Percentiles rank a stretch among this genome's conserved stretches.
Conservation (phyloP, 2,888 invertebrate species). For the Diaperis boleti region DNA sequence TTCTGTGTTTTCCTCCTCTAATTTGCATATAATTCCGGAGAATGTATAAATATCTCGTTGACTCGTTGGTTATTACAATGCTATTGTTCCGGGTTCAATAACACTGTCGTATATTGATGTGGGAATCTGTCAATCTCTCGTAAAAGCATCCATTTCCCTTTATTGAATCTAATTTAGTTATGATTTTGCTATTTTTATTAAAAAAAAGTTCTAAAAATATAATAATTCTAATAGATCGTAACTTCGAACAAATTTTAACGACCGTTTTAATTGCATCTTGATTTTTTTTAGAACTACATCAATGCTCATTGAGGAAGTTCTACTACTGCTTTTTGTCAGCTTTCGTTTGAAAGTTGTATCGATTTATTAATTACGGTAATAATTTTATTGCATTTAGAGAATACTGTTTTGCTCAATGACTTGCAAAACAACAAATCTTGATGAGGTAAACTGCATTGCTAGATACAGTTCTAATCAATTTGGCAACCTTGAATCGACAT, state of each 20-base stretch:
- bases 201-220: no score
- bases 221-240: no score
- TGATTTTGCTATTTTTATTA: no score
- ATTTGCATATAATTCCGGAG: neutral
- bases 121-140: neutral
- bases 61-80: neutral
- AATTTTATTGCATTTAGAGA: constrained; percentile 7
- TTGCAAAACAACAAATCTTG: constrained; percentile 26
- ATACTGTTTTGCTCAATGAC: constrained; percentile 5
- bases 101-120: neutral
- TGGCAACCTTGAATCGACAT: constrained; percentile 25
- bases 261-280: no score
- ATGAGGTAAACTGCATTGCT: constrained; percentile 16
- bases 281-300: no score
- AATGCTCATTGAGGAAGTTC: no score
- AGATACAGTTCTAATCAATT: constrained; percentile 21
- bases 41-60: neutral
- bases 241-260: no score
- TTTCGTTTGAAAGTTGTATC: constrained; percentile 1
- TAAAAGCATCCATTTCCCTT: neutral
- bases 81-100: constrained; percentile 11
- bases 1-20: neutral
- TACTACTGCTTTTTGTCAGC: no score
- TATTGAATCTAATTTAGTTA: neutral
- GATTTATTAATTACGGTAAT: constrained; percentile 14